Evolutionary conservation across 1,140 invertebrate species (phyloP).

Genomic region (Cyclargus thomasi): DNA sequence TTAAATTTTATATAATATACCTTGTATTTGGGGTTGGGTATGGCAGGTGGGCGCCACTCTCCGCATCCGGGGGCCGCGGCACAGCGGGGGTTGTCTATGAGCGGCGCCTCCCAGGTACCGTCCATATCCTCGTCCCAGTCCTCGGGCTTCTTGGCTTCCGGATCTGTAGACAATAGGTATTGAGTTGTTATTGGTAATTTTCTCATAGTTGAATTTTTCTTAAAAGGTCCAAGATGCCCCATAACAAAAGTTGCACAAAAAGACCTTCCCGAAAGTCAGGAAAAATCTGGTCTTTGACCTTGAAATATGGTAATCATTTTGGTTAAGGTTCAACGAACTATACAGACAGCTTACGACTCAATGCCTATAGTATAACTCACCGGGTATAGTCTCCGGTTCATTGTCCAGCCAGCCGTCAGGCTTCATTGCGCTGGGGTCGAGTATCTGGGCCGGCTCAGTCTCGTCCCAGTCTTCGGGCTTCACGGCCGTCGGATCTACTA

Average conservation of each 20-base stretch:
- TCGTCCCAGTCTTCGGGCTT: constrained; percentile 98
- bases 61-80: constrained; percentile 92
- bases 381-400: constrained; percentile 89
- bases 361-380: constrained; percentile 34
- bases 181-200: too few species aligned
- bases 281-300: too few species aligned
- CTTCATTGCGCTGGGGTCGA: constrained; percentile 91
- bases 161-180: constrained; percentile 79
- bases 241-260: too few species aligned
- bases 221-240: too few species aligned
- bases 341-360: too few species aligned
- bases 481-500: constrained; percentile 88
- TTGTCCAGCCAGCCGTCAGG: constrained; percentile 97
- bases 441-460: constrained; percentile 90
- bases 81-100: constrained; percentile 94
- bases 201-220: too few species aligned
- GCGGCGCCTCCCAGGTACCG: constrained; percentile 97
- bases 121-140: constrained; percentile 99
- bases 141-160: constrained; percentile 89
- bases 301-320: too few species aligned
- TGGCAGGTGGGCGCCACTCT: constrained; percentile 88
- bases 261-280: too few species aligned
- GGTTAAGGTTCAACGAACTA: too few species aligned
- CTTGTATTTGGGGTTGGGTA: constrained; percentile 94
- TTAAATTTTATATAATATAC: too few species aligned